Conservation (phyloP, 1,140 invertebrate genomes). For the Neuroterus valhalla region DNA sequence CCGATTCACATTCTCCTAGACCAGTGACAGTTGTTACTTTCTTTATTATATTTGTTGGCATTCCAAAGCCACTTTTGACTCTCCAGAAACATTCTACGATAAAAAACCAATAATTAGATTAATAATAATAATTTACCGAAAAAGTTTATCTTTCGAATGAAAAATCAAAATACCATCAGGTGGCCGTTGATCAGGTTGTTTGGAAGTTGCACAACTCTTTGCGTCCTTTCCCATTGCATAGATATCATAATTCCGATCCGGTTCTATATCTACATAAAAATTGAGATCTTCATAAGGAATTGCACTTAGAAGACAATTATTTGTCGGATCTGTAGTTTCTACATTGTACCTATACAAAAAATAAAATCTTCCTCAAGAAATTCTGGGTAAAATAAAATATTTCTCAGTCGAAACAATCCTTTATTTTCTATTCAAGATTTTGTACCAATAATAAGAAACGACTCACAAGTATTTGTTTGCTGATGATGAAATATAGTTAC, state of each 20-base stretch:
- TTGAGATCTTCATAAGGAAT: conserved; percentile 80
- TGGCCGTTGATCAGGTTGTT: conserved; percentile 43
- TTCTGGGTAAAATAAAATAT: conserved; percentile 5
- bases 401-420: neutral
- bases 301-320: conserved; percentile 86
- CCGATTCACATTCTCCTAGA: conserved; percentile 84
- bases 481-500: neutral
- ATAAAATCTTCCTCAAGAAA: neutral
- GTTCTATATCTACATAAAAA: conserved; percentile 83
- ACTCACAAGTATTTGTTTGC: too few species aligned
- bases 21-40: conserved; percentile 80
- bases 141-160: conserved; percentile 33
- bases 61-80: conserved; percentile 81
- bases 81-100: conserved; percentile 87
- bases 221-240: conserved; percentile 80
- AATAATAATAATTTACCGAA: neutral
- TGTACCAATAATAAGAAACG: too few species aligned
- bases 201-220: conserved; percentile 53
- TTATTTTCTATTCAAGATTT: too few species aligned
- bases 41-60: conserved; percentile 78
- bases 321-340: conserved; percentile 70
- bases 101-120: conserved; percentile 39
- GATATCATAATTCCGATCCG: conserved; percentile 86
- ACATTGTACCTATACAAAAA: conserved; percentile 68
- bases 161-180: conserved; percentile 54